Evolutionary conservation across 1,140 invertebrate genomes (phyloP), one percentile per base, ranked within the genome.

Genomic region (Pseudobourletiella spinata): DNA sequence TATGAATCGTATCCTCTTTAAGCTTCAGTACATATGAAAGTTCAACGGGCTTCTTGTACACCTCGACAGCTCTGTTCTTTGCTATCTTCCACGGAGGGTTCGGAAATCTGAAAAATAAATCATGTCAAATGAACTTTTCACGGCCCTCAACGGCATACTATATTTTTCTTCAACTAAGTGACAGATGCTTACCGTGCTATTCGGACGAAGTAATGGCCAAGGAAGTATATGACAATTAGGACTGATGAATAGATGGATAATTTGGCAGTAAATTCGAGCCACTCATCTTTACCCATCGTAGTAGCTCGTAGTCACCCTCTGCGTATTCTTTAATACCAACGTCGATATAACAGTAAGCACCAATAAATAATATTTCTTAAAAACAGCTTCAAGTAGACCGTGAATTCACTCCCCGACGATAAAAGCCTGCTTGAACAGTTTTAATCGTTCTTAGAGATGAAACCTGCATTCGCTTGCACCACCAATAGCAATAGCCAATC

Each of bases 141-240:
- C n/a, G n/a, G n/a, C n/a, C n/a, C n/a, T n/a, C n/a, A n/a, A 60
- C 18, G 35, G 4, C 14, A 35, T 11, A 22, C 8, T 43, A 16
- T 28, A 20, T 3, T 25, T 58, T 30, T 8, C 8, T 16, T 22
- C 29, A 28, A 43, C 35, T n/a, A 39, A 14, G 46, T 44, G 4
- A 39, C n/a, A n/a, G 25, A 29, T 24, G 24, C 44, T 59, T 54
- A 64, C 62, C 57, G 44, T 6, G 48, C 46, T 16, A 64, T 64
- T 46, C 62, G 4, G 46, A 54, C 51, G 1, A 43, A 39, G 2
- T 29, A 18, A 52, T 59, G 57, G 20, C 29, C 35, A 6, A 46
- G 39, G 42, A 64, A 29, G 44, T 64, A 64, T 14, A 64, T 52
- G 1, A 64, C 62, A 20, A 52, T 64, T 8, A 59, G 42, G 22